Base-by-base conservation (phyloP, 1,140 invertebrate genomes). In the Campoletis sonorensis region DNA sequence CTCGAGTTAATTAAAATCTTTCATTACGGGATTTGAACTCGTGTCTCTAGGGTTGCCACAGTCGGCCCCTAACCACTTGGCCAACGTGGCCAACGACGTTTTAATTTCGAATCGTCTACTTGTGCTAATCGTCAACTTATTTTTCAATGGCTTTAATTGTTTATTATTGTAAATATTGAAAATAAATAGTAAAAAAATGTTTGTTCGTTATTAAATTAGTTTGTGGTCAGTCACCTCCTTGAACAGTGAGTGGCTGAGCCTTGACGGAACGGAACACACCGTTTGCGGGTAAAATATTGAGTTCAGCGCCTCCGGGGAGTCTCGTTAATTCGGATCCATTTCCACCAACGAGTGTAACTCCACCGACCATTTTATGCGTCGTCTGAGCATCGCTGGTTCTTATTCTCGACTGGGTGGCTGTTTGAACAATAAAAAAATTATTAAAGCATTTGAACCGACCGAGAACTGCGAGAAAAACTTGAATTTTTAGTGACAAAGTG, bases 251-350 rank as follows among this genome's bases (percentile, higher is more conserved):
- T 79, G 89, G 86, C 61, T 87, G 86, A 78, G 87, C 82, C 78
- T 90, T 91, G 26, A 89, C 86, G 33, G 89, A 89, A 82, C 89
- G 88, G 26, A 90, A 89, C 70, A 88, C 85, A 84, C 92, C 92
- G 83, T 92, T 92, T 58, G 92, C 91, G 7, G 91, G 92, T 23
- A 92, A 86, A 85, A 92, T 90, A 82, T 92, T 93, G 16, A 92
- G 84, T 81, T 93, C 92, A 1, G 92, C 91, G 23, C 91, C 91
- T 54, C 91, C 91, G 4, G 90, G 90, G 75, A 92, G 88, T 87
- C 90, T 89, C 2, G 89, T 90, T 70, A 90, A 86, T 85, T 90
- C 91, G 0, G 90, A 90, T 40, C 90, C 90, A 49, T 87, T 90
- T 27, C 91, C 88, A 58, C 91, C 91, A 37, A 92, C 88, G 13